Evolutionary conservation across 2,888 invertebrate genomes (phyloP).

Genomic region (Volucella inflata): DNA sequence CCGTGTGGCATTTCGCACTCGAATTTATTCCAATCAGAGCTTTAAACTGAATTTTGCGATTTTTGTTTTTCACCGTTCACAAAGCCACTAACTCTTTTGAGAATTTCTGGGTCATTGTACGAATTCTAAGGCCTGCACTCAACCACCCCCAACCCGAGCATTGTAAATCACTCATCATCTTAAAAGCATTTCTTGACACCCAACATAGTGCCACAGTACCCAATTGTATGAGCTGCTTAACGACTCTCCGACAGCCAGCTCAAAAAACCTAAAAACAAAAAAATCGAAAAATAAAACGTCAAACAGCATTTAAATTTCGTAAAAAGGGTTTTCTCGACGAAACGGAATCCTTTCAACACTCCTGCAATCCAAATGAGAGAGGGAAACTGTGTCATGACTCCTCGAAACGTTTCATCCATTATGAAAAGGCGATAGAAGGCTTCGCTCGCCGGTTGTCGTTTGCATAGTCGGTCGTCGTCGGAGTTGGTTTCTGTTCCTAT

Average conservation of each 20-base stretch:
- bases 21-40: no score
- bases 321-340: conserved; percentile 43
- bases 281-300: conserved; percentile 4
- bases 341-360: conserved; percentile 61
- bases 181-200: conserved; percentile 2
- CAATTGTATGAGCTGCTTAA: neutral
- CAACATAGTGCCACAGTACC: no score
- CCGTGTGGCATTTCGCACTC: no score
- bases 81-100: no score
- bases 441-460: no score
- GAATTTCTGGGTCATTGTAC: no score
- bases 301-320: conserved; percentile 47
- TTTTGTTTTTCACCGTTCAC: no score
- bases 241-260: neutral
- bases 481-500: neutral
- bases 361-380: conserved; percentile 51
- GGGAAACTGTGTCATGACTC: conserved; percentile 63
- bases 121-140: no score
- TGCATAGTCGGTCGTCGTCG: neutral
- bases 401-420: conserved; percentile 36
- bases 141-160: neutral
- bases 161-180: conserved; percentile 12
- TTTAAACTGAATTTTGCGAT: no score
- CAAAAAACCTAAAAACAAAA: neutral
- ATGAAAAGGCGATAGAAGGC: conserved; percentile 11